Evolutionary conservation across 2,888 invertebrate species (phyloP), one percentile per base, ranked within the genome.

Genomic region (Sesamia inferens): DNA sequence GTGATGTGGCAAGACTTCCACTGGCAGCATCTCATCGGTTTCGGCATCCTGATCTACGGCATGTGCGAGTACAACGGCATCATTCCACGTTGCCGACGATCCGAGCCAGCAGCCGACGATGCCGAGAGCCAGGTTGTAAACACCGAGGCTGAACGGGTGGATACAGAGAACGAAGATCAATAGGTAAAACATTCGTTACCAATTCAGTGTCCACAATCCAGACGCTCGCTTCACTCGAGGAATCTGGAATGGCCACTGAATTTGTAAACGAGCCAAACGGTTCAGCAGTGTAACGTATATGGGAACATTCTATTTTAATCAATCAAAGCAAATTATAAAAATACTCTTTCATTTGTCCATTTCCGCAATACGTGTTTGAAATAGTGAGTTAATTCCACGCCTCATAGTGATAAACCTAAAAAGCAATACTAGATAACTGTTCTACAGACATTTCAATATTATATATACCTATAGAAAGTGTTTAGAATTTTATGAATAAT

Each of bases 11-110:
- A 99, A 94, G 87, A 90, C 0, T 98, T 99, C 94, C 97, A 98
- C 93, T 97, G 97, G 93, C 96, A 98, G 76, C 98, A 98, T 96
- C 94, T 98, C 58, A 92, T 98, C 84, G 99, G 99, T 8, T 99
- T 99, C 91, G 88, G 97, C 0, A 93, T 98, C 13, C 96, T 99
- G 4, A 95, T 99, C 71, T 90, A 97, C 74, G 99, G 99, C 79
- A 98, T 98, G 97, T 97, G 98, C 86, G 94, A 98, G 67, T 99
- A 99, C 95, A 98, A 99, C 87, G 97, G 97, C 61, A 90, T 97
- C 0, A 83, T 97, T 7, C 93, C 89, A 70, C 88, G 81, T 47
- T 94, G 83, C 88, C 88, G 86, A 76, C 76, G 83, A 7, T 68
- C 71, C 5, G 82, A 71, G 10, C 73, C 67, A 0, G 75, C 78